These are phyloP conservation scores for Platysternon megacephalum DNA, from an alignment of 2,113 vertebrate species.

Conservation along the genomic window DNA sequence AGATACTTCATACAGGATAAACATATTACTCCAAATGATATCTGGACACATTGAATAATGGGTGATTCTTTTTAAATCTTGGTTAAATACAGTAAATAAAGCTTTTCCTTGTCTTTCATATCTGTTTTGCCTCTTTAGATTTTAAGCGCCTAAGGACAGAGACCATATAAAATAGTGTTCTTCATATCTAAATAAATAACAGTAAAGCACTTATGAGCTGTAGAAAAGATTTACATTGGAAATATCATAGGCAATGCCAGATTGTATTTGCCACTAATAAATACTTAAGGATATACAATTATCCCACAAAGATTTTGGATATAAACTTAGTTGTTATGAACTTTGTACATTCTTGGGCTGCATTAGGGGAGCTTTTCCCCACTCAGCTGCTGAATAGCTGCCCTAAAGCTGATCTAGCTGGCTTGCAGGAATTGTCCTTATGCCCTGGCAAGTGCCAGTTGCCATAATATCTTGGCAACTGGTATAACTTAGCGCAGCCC, in stretches of 20 bases:
- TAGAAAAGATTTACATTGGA: rapidly evolving
- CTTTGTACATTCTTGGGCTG: neutral
- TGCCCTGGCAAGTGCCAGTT: neutral
- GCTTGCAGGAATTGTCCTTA: neutral
- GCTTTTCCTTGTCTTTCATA: neutral
- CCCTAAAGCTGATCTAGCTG: neutral
- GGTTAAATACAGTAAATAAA: neutral
- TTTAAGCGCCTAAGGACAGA: neutral
- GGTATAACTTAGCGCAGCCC: neutral
- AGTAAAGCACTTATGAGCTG: neutral
- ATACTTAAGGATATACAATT: neutral
- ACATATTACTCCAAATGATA: neutral
- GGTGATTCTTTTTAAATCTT: neutral
- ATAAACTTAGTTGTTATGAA: neutral
- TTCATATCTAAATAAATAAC: neutral
- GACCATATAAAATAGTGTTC: rapidly evolving
- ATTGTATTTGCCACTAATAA: neutral
- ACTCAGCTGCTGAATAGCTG: neutral
- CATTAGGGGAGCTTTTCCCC: neutral
- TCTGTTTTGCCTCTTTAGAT: neutral
- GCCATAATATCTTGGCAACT: neutral
- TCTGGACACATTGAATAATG: neutral
- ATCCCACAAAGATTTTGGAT: neutral
- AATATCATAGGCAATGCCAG: rapidly evolving
- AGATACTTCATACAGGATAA: neutral